Evolutionary conservation across 2,888 invertebrate genomes (phyloP), one percentile per base, ranked within the genome.

Genomic region (Meghimatium bilineatum): DNA sequence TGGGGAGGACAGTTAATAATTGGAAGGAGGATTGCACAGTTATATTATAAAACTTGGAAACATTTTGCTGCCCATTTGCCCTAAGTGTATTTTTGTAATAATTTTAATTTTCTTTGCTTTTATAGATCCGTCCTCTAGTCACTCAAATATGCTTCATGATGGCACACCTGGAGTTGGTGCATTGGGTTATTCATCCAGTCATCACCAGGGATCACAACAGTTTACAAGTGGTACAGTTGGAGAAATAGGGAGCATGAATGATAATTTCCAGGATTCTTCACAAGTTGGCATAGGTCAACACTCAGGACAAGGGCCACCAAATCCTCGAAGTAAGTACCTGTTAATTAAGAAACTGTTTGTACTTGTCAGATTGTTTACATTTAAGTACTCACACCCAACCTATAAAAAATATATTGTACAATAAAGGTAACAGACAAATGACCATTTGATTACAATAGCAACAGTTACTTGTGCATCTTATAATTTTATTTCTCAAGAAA

Each of bases 251-350:
- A 66, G 67, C 56, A 29, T 80, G 52, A 80, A 36, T 75, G 80
- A 80, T 34, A 52, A 12, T 56, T 84, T 84, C 56, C 80, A 80
- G 32, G 80, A 84, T 44, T 72, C 84, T n/a, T 84, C 84, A 36
- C 84, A 84, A 80, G 67, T 84, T n/a, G 84, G 80, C n/a, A 34
- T 80, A 20, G 67, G 72, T 5, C 83, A 83, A 44, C 75, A 84
- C n/a, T 29, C 71, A 67, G 49, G 60, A 32, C 83, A 78, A 69
- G 74, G 74, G 29, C 75, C 84, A 49, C 84, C 80, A 67, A 84
- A 84, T 56, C 84, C 84, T 32, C 36, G 84, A 75, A 84, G 84
- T 84, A 67, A 84, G 84, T 84, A 67, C 32, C 6, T 56, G 26
- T 20, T 36, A 14, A 60, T 66, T 78, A 32, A 32, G 17, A 49